Evolutionary conservation across 2,113 vertebrate species (phyloP).

Genomic region (Salminus brasiliensis): DNA sequence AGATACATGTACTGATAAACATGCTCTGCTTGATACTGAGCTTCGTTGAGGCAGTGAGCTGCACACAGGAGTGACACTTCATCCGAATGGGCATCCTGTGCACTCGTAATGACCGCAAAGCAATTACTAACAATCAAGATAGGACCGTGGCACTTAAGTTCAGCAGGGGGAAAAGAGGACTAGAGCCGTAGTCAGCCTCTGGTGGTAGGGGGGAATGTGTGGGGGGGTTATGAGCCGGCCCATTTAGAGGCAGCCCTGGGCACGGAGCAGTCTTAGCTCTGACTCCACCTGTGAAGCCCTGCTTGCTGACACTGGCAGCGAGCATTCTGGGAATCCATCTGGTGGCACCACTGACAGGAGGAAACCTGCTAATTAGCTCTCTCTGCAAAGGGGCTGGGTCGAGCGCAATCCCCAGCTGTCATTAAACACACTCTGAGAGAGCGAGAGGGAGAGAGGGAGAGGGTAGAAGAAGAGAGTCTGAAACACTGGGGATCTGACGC

Average conservation of each 20-base stretch:
- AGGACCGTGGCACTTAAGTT: conserved; percentile 1
- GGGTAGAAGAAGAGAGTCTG: conserved; percentile 31
- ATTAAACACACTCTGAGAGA: conserved; percentile 68
- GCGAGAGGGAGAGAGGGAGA: conserved; percentile 50
- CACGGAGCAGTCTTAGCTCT: conserved; percentile 4
- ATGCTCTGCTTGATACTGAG: not conserved
- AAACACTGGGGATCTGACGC: conserved; percentile 55
- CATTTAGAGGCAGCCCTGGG: conserved; percentile 28
- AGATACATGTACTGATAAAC: not conserved
- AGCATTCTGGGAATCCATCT: conserved; percentile 63
- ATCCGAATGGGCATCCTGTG: not conserved
- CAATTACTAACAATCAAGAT: conserved; percentile 2
- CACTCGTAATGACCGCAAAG: not conserved
- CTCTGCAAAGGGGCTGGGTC: conserved; percentile 66
- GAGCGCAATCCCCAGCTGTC: conserved; percentile 70
- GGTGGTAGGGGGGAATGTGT: not conserved
- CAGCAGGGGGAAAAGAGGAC: not conserved
- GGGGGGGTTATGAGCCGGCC: not conserved
- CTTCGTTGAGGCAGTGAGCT: not conserved
- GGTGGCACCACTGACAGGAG: conserved; percentile 66
- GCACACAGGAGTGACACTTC: not conserved
- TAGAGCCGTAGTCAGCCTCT: not conserved
- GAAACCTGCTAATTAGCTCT: conserved; percentile 76
- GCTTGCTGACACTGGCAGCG: conserved; percentile 59
- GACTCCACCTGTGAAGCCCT: conserved; percentile 61